Base-by-base conservation (phyloP, 2,888 invertebrate genomes). In the Caenorhabditis doughertyi region DNA sequence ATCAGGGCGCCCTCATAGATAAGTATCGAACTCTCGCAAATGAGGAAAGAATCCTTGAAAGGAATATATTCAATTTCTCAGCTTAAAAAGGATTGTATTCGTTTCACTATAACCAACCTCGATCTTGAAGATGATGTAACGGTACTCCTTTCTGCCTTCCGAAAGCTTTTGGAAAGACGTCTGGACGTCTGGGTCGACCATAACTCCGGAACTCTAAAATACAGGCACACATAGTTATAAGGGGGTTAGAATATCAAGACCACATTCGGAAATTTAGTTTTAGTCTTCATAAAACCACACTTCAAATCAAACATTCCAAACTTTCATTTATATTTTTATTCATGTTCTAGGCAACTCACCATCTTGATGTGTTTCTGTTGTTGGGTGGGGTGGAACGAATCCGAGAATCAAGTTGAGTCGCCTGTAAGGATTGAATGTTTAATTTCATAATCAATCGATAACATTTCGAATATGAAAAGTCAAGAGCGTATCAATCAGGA, bases 101-200 rank as follows among this genome's bases (percentile, higher is more conserved):
- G n/a, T n/a, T n/a, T n/a, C n/a, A n/a, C n/a, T n/a, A n/a, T n/a
- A 25, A 51, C 64, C 56, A 16, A 88, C 89, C 85, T 91, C 87
- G 77, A 92, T 92, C 84, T 91, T 91, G 90, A 91, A 92, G 81
- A 92, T 91, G 85, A 92, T 91, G 89, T 92, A 92, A 47, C 92
- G 86, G 81, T 86, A 89, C 67, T 90, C 89, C 77, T 90, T 90
- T 74, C 88, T 88, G 47, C 91, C 92, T 83, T 92, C 92, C 60
- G 90, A 89, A 49, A 92, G 85, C 81, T 88, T 88, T 83, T 90
- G 91, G 88, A 92, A 92, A 49, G 91, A 89, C 21, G 85, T 79
- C 84, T 90, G 91, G 71, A 92, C 92, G 53, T 91, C 91, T 65
- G 92, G 88, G 81, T 92, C 89, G 70, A 92, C 92, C 72, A 86